These are phyloP conservation scores for Cryptocephalus moraei DNA, from an alignment of 2,888 invertebrate species.

Conservation along the genomic window DNA sequence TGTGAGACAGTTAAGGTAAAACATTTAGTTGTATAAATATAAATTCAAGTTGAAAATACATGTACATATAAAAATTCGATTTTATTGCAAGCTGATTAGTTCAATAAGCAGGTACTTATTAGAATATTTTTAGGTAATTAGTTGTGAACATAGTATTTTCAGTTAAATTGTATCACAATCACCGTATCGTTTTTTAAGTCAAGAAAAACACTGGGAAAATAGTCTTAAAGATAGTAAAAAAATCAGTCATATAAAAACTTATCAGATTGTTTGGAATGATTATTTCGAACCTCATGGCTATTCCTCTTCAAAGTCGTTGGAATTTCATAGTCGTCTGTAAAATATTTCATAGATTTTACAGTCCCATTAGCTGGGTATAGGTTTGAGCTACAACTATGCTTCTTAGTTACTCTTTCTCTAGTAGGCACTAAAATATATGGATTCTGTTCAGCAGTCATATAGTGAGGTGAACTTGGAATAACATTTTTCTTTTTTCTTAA, in stretches of 20 bases:
- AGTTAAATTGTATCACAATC: too few relatives aligned
- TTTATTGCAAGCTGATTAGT: too few relatives aligned
- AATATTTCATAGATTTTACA: constrained; percentile 46
- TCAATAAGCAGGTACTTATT: too few relatives aligned
- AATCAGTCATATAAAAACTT: constrained; percentile 24
- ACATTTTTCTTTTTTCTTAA: constrained; percentile 40
- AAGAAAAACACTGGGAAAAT: too few relatives aligned
- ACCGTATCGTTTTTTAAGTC: too few relatives aligned
- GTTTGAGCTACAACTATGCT: constrained; percentile 27
- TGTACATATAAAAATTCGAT: too few relatives aligned
- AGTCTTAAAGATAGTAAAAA: not conserved
- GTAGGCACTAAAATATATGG: constrained; percentile 76
- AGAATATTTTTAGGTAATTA: too few relatives aligned
- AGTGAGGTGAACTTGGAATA: constrained; percentile 69
- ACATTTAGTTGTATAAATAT: too few relatives aligned
- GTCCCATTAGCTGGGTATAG: constrained; percentile 22
- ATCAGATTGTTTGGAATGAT: constrained; percentile 32
- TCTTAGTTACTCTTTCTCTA: constrained; percentile 54
- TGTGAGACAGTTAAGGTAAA: too few relatives aligned
- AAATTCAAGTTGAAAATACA: too few relatives aligned
- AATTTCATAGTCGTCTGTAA: constrained; percentile 60
- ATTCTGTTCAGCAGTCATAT: constrained; percentile 71
- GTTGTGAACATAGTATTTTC: too few relatives aligned
- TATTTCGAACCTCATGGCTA: constrained; percentile 56
- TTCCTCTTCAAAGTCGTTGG: constrained; percentile 43